Base-by-base conservation (phyloP, 2,888 invertebrate genomes). In the Ephialtes manifestator region DNA sequence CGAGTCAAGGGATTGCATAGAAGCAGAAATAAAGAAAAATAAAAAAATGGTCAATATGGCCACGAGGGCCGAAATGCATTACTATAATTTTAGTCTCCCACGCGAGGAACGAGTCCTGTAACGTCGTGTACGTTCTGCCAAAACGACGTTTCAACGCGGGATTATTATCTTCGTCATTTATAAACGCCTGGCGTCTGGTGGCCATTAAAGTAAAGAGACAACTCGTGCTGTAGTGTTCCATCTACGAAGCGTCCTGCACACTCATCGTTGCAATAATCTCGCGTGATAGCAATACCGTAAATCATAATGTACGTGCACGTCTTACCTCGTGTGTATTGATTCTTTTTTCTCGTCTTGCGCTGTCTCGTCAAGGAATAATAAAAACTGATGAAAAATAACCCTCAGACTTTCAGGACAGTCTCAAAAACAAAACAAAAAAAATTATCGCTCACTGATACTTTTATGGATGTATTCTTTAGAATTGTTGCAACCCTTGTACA, bases 81-180 rank as follows among this genome's bases (percentile, higher is more conserved):
- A 77, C 48, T 72, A 58, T 82, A 72, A 82, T 82, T 82, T 71
- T 67, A 5, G 35, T 70, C 71, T 24, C 82, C 82, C 82, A 78
- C 82, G 72, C 71, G 68, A 28, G 55, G 55, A 46, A 51, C 43
- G 63, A 8, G 24, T 71, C n/a, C 48, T 51, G 48, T 48, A 24
- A n/a, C 70, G 65, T 1, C 18, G 31, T 35, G 5, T 48, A 35
- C 35, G 55, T 43, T 28, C 67, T n/a, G 65, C 67, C 82, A 67
- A 82, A 82, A 70, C 51, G 76, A 76, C 63, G 63, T 63, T 76
- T 77, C 65, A 72, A 58, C 65, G 77, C 76, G 35, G 77, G 65
- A 72, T 70, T 60, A 77, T 82, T 77, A 82, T 82, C 82, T 82
- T 58, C 71, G 67, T 82, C 77, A 77, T 76, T 82, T 77, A 65